phyloP scores from a whole-genome alignment of 2,888 invertebrate species.

The Craniophora ligustri region DNA sequence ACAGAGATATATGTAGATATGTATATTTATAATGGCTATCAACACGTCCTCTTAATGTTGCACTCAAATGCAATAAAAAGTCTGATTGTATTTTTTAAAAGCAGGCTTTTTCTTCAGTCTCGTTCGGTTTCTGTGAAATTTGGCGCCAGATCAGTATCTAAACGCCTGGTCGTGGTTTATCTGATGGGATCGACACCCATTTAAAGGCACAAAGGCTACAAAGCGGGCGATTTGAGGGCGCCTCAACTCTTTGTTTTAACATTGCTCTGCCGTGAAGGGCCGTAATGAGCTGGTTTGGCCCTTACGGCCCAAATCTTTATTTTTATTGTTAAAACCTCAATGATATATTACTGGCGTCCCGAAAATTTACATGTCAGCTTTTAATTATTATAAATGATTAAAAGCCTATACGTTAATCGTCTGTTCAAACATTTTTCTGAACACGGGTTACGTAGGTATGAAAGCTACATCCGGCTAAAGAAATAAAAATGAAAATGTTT shows the following conservation, averaged over 20 bases:
- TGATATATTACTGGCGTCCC: slow-evolving; percentile 62
- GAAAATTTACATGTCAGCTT: slow-evolving; percentile 49
- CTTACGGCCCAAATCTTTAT: slow-evolving; percentile 45
- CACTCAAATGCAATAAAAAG: slow-evolving; percentile 34
- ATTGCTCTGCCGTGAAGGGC: slow-evolving; percentile 65
- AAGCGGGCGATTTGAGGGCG: slow-evolving; percentile 71
- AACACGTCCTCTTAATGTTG: slow-evolving; percentile 13
- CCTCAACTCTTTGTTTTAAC: slow-evolving; percentile 73
- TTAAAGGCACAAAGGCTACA: slow-evolving; percentile 62
- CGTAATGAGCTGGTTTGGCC: slow-evolving; percentile 66
- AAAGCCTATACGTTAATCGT: no score
- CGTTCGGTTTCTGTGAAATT: slow-evolving; percentile 82
- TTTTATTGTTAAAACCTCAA: slow-evolving; percentile 59
- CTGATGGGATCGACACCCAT: slow-evolving; percentile 79
- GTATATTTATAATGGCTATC: slow-evolving; percentile 10
- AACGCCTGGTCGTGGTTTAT: slow-evolving; percentile 66
- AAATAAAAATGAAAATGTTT: slow-evolving; percentile 23
- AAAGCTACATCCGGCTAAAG: slow-evolving; percentile 37
- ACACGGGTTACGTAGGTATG: slow-evolving; percentile 13
- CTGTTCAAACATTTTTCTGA: slow-evolving; percentile 23
- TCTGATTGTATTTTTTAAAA: slow-evolving; percentile 59
- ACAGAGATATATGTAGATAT: slow-evolving; percentile 7
- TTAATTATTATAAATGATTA: slow-evolving; percentile 54
- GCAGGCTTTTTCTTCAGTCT: slow-evolving; percentile 53
- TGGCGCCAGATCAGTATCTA: slow-evolving; percentile 83